Conservation (phyloP, 2,888 invertebrate genomes). For the Pyrrhia umbra region DNA sequence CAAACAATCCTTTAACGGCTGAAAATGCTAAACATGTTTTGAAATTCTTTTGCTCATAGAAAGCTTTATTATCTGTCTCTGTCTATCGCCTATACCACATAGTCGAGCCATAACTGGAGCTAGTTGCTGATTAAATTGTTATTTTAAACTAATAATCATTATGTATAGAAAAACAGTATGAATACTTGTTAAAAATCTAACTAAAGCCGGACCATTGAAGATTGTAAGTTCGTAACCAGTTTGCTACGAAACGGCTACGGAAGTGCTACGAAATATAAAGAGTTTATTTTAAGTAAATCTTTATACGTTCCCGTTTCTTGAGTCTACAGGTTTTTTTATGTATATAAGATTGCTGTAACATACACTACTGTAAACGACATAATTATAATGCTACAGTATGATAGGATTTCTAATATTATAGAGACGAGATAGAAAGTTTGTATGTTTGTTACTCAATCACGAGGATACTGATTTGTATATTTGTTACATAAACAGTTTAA, state of each 20-base stretch:
- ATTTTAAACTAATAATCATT: not conserved
- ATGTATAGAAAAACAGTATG: not conserved
- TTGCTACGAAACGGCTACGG: constrained; percentile 57
- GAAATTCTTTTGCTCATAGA: not conserved
- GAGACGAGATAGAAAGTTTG: too few relatives aligned
- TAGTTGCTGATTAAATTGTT: too few relatives aligned
- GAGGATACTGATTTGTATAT: too few relatives aligned
- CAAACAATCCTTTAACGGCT: too few relatives aligned
- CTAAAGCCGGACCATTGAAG: not conserved
- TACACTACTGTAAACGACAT: not conserved
- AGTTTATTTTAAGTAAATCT: not conserved
- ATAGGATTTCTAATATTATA: too few relatives aligned
- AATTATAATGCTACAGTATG: not conserved
- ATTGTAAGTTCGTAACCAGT: constrained; percentile 34
- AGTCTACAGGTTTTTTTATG: not conserved
- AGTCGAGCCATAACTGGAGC: too few relatives aligned
- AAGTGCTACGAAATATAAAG: constrained; percentile 38
- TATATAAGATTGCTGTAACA: not conserved
- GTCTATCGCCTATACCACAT: too few relatives aligned
- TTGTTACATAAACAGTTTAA: too few relatives aligned
- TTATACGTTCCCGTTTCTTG: not conserved
- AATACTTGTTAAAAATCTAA: not conserved
- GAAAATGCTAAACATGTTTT: too few relatives aligned
- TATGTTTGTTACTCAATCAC: too few relatives aligned
- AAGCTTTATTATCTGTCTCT: not conserved